Conservation (phyloP, 2,113 vertebrate species). For the Colius striatus region DNA sequence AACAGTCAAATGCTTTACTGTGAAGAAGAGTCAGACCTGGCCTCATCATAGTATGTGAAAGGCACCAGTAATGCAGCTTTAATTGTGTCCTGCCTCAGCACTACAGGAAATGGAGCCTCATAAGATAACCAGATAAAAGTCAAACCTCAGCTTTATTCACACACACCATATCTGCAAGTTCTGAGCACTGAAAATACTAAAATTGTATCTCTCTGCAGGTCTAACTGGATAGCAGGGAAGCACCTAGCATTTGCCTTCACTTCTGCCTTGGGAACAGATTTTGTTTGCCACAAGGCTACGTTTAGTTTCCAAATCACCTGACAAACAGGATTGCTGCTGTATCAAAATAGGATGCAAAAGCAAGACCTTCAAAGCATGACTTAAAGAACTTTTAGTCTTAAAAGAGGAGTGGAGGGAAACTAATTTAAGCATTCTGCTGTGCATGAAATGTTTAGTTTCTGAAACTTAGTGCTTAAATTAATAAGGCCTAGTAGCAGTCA, state of each 20-base stretch:
- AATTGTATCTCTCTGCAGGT: background rate
- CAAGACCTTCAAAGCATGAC: conserved; percentile 30
- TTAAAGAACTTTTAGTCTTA: conserved; percentile 14
- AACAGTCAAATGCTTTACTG: background rate
- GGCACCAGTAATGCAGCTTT: background rate
- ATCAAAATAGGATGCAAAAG: conserved; percentile 25
- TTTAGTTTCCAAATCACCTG: conserved; percentile 13
- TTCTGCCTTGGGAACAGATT: conserved; percentile 22
- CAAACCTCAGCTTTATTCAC: background rate
- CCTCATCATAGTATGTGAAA: background rate
- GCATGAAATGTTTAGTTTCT: background rate
- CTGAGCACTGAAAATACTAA: background rate
- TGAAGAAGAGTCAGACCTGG: background rate
- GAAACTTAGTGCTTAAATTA: background rate
- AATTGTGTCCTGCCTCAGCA: background rate
- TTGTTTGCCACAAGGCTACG: background rate
- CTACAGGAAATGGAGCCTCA: background rate
- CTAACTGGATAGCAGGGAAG: background rate
- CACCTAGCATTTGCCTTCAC: background rate
- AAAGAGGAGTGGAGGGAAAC: background rate
- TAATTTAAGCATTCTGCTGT: background rate
- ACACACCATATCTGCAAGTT: background rate
- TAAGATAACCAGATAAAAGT: background rate
- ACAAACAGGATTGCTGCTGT: background rate
- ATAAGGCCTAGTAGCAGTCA: fast-evolving